A percentile compares a stretch with the other conserved stretches of the same genome.
Evolutionary conservation across 2,113 vertebrate species (phyloP).

Genomic region (Phyllostomus discolor): DNA sequence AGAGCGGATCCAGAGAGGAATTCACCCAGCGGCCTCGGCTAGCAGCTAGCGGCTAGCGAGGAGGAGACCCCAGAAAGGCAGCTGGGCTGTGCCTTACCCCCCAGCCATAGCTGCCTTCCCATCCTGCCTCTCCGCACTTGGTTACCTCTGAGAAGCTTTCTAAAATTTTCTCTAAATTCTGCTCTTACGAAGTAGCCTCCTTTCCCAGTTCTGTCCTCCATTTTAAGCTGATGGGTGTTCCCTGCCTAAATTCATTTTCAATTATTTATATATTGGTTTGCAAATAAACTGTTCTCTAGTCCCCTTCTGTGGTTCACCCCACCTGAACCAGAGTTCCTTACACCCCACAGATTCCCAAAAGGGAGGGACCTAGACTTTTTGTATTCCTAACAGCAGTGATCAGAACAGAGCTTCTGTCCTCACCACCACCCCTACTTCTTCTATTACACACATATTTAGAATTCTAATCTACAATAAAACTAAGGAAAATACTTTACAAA

Average conservation of each 20-base stretch:
- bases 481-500: not conserved
- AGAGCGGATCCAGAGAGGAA: not conserved
- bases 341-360: not conserved
- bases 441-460: not conserved
- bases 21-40: not conserved
- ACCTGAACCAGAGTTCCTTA: not conserved
- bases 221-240: not conserved
- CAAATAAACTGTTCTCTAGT: not conserved
- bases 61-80: not conserved
- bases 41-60: too few relatives aligned
- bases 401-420: not conserved
- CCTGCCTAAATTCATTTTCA: not conserved
- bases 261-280: not conserved
- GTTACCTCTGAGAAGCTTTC: not conserved
- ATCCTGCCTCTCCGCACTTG: not conserved
- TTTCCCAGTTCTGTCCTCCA: not conserved
- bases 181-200: not conserved
- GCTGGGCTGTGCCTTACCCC: not conserved
- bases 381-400: not conserved
- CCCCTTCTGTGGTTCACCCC: not conserved
- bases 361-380: not conserved
- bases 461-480: not conserved
- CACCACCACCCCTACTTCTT: not conserved
- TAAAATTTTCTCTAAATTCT: not conserved
- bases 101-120: not conserved